Percentiles rank a stretch among this genome's conserved stretches.
Evolutionary conservation across 2,797 vertebrate genomes (phyloP).

Genomic region (Typhlichthys subterraneus): DNA sequence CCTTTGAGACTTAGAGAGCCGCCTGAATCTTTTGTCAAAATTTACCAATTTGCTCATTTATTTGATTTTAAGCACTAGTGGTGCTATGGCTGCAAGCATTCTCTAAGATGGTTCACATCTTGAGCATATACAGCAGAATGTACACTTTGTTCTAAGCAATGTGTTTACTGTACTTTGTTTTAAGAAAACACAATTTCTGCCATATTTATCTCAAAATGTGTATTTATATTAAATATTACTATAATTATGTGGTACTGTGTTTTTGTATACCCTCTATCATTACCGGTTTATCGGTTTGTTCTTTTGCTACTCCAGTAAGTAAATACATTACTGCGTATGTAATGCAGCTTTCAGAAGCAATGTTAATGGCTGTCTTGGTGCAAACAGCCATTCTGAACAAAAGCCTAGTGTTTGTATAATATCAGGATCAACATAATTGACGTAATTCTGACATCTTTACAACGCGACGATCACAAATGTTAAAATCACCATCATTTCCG

Average conservation of each 20-base stretch:
- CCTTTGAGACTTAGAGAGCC: background rate
- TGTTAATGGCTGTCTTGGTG: conserved; percentile 31
- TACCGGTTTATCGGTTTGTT: too few species aligned
- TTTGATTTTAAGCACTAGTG: conserved; percentile 44
- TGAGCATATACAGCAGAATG: too few species aligned
- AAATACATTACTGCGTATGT: conserved; percentile 1
- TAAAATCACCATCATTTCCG: too few species aligned
- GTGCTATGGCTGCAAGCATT: conserved; percentile 34
- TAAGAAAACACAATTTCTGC: too few species aligned
- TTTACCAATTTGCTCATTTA: conserved; percentile 50
- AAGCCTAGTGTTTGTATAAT: background rate
- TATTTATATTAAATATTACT: too few species aligned
- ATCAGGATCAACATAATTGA: too few species aligned
- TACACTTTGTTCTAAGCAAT: too few species aligned
- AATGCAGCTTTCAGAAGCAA: background rate
- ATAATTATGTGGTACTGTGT: too few species aligned
- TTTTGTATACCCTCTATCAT: too few species aligned
- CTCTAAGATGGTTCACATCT: conserved; percentile 17
- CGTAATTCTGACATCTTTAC: background rate
- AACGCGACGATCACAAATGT: background rate
- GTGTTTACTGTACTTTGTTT: too few species aligned
- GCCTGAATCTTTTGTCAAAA: conserved; percentile 33
- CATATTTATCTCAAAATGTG: too few species aligned
- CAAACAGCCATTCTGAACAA: conserved; percentile 3
- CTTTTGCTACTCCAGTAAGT: background rate